phyloP scores from a whole-genome alignment of 37 sponge, comb jelly and placozoan species.

The Haliclona indistincta region DNA sequence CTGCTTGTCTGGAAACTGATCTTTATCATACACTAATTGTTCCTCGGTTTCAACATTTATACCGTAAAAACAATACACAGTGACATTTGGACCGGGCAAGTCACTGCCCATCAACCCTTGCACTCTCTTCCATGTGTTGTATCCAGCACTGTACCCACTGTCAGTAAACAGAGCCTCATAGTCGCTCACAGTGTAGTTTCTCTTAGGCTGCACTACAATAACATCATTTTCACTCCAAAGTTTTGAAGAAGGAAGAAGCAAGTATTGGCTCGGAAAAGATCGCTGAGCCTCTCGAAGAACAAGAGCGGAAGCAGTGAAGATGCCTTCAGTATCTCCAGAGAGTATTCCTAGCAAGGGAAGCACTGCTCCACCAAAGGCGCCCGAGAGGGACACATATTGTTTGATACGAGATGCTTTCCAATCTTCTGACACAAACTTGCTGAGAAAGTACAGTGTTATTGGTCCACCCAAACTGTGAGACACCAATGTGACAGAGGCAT shows the following conservation, averaged over 20 bases:
- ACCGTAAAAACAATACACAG: constrained; percentile 67
- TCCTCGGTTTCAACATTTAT: constrained; percentile 25
- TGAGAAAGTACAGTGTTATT: constrained; percentile 45
- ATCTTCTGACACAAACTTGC: constrained; percentile 27
- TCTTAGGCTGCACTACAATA: constrained; percentile 26
- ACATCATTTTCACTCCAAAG: constrained; percentile 11
- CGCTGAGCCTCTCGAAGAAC: neutral
- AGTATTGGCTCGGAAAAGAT: neutral
- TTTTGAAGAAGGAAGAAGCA: constrained; percentile 15
- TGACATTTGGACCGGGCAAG: constrained; percentile 39
- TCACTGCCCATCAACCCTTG: constrained; percentile 13
- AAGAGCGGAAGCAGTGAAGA: neutral
- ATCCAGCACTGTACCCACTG: constrained; percentile 33
- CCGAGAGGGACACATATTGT: constrained; percentile 48
- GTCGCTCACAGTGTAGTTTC: constrained; percentile 69
- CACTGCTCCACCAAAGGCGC: constrained; percentile 41
- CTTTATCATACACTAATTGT: constrained; percentile 44
- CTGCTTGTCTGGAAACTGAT: constrained; percentile 45
- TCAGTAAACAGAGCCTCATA: constrained; percentile 56
- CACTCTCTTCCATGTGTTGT: constrained; percentile 22
- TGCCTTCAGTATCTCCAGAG: constrained; percentile 3
- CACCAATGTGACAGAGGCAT: constrained; percentile 32
- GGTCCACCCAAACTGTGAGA: constrained; percentile 60
- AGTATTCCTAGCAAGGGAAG: neutral
- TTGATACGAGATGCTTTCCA: constrained; percentile 70